Percentiles rank a stretch among this genome's conserved stretches.
Conservation (phyloP, 2,113 vertebrate species). For the Pituophis catenifer region DNA sequence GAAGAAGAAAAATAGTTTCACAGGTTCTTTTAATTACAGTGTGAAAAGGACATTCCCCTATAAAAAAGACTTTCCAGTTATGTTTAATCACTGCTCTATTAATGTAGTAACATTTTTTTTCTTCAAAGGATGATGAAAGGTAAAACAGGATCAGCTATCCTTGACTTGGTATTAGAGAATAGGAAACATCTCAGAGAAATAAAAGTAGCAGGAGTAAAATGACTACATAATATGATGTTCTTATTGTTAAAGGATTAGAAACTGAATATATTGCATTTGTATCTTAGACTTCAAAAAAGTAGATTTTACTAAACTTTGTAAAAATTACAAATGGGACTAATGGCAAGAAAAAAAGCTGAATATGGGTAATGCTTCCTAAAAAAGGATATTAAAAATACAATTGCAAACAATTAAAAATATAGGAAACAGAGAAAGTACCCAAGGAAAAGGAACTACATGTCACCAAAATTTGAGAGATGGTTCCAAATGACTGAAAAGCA, state of each 20-base stretch:
- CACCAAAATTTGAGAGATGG: neutral
- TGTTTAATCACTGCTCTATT: neutral
- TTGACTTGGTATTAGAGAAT: neutral
- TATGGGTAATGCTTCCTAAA: neutral
- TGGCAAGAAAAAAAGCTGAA: neutral
- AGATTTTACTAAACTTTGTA: neutral
- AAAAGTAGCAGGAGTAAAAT: neutral
- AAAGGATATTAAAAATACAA: neutral
- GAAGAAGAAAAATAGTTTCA: neutral
- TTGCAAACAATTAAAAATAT: neutral
- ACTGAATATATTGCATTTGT: neutral
- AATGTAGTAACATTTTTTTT: neutral
- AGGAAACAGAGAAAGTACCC: neutral
- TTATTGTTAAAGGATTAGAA: neutral
- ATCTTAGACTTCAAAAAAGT: neutral
- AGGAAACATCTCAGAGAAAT: neutral
- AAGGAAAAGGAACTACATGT: neutral
- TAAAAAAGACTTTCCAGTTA: neutral
- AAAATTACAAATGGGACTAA: neutral
- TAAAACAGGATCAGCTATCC: neutral
- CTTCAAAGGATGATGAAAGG: neutral
- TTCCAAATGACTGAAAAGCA: neutral
- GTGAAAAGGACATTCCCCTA: neutral
- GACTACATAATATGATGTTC: neutral
- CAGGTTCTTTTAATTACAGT: neutral